These are phyloP conservation scores for Turnix velox DNA, from an alignment of 2,113 vertebrate genomes.

Conservation along the genomic window DNA sequence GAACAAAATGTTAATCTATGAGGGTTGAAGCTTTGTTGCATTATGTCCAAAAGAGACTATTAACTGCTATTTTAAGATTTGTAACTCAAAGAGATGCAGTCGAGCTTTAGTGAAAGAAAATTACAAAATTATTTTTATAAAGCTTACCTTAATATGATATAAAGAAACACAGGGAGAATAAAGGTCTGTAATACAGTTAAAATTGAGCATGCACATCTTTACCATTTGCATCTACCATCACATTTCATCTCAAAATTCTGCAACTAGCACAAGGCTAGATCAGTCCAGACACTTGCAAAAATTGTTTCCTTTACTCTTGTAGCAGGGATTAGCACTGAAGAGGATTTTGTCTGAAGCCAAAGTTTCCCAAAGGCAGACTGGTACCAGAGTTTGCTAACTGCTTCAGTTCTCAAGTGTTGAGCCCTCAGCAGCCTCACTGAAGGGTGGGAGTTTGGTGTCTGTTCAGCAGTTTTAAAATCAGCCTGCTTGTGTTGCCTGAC, in stretches of 20 bases:
- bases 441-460: constrained; percentile 60
- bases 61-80: not conserved
- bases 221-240: not conserved
- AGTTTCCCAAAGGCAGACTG: not conserved
- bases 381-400: not conserved
- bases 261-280: not conserved
- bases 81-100: not conserved
- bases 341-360: not conserved
- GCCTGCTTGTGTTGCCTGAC: constrained; percentile 44
- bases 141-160: not conserved
- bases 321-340: not conserved
- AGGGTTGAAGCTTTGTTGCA: not conserved
- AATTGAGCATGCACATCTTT: not conserved
- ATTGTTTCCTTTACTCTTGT: not conserved
- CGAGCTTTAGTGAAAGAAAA: not conserved
- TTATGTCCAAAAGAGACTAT: not conserved
- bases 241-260: not conserved
- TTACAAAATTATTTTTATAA: not conserved
- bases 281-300: not conserved
- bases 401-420: not conserved
- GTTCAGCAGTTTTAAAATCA: constrained; percentile 53
- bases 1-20: not conserved
- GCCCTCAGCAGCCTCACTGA: not conserved
- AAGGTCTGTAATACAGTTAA: not conserved
- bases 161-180: not conserved